Percentiles rank a stretch among this genome's conserved stretches.
Evolutionary conservation across 2,797 vertebrate genomes (phyloP).

Genomic region (Xenops minutus): DNA sequence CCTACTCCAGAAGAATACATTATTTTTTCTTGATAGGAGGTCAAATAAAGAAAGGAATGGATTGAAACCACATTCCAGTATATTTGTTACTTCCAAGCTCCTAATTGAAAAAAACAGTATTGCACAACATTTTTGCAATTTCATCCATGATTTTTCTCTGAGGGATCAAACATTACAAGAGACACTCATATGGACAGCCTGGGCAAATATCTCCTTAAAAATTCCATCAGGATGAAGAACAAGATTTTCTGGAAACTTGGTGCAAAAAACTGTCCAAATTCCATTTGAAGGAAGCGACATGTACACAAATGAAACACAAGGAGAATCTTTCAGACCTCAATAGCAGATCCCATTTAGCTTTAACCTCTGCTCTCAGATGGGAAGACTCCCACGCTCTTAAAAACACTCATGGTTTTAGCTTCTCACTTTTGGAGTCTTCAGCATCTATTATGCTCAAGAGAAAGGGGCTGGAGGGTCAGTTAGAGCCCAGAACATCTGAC

Average conservation of each 20-base stretch:
- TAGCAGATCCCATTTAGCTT: not conserved
- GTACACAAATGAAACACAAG: not conserved
- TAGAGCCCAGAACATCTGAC: not conserved
- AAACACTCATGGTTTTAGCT: not conserved
- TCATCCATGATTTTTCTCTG: constrained; percentile 45
- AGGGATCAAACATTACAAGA: constrained; percentile 54
- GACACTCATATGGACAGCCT: constrained; percentile 28
- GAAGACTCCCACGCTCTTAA: not conserved
- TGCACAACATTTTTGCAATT: constrained; percentile 54
- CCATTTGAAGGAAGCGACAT: not conserved
- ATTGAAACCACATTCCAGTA: constrained; percentile 39
- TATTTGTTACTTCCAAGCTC: constrained; percentile 55
- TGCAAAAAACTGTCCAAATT: not conserved
- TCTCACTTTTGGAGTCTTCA: not conserved
- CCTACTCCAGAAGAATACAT: not conserved
- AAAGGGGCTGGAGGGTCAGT: not conserved
- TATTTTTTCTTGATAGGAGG: constrained; percentile 11
- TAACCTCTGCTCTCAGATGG: not conserved
- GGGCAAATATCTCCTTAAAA: constrained; percentile 28
- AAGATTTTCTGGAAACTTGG: constrained; percentile 57
- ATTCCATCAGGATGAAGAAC: constrained; percentile 54
- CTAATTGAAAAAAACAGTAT: constrained; percentile 41
- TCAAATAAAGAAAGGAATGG: constrained; percentile 17
- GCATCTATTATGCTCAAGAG: not conserved
- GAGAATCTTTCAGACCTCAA: not conserved